These are phyloP conservation scores for Teleopsis dalmanni DNA, from an alignment of 1,140 invertebrate genomes.

Conservation along the genomic window DNA sequence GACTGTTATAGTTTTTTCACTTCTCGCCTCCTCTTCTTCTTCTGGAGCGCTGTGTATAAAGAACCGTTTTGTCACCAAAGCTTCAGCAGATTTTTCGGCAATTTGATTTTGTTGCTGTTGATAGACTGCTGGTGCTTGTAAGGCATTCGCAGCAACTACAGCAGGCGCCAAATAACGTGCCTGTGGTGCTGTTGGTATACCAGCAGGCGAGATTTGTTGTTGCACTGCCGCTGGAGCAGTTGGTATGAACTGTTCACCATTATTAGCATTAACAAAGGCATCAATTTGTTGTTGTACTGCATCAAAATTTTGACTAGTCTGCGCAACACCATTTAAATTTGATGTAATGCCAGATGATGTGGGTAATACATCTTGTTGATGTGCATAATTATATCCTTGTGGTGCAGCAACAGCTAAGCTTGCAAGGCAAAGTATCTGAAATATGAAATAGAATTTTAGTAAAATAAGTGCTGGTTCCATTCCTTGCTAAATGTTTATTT, in stretches of 20 bases:
- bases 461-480: neutral
- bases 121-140: neutral
- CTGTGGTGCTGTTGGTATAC: neutral
- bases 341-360: neutral
- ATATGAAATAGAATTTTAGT: too few relatives aligned
- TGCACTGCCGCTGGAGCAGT: neutral
- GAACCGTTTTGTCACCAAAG: constrained; percentile 17
- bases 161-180: constrained; percentile 7
- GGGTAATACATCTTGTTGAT: neutral
- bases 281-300: neutral
- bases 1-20: constrained; percentile 7
- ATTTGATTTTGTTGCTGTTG: neutral
- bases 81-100: neutral
- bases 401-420: constrained; percentile 5
- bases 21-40: constrained; percentile 9
- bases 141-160: neutral
- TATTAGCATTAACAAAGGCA: neutral
- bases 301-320: neutral
- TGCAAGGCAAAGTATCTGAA: too few relatives aligned
- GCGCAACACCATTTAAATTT: neutral
- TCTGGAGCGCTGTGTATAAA: constrained; percentile 18
- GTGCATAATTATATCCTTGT: constrained; percentile 11
- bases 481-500: neutral
- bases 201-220: neutral
- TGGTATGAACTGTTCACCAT: neutral